phyloP scores from a whole-genome alignment of 2,113 vertebrate species.

The Lycaon pictus region DNA sequence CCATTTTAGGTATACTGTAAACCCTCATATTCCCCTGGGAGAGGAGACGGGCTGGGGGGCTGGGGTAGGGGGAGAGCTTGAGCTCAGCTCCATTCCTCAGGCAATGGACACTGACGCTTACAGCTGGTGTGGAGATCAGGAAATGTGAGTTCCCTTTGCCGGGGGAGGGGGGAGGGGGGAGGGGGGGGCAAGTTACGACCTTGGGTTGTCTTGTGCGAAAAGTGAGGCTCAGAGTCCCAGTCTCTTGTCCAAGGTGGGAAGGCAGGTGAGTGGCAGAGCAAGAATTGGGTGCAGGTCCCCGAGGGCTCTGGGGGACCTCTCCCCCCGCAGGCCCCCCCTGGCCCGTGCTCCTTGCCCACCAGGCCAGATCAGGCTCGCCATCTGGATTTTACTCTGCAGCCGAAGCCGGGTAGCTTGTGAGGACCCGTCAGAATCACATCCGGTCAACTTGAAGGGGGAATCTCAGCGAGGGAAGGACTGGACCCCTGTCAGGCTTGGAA shows the following conservation, averaged over 20 bases:
- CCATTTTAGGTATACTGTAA: not conserved
- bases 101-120: not conserved
- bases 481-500: not conserved
- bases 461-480: fast-evolving
- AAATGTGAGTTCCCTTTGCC: not conserved
- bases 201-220: not conserved
- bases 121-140: too few relatives aligned
- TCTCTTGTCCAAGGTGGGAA: not conserved
- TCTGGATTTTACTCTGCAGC: not conserved
- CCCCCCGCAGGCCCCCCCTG: not conserved
- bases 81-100: not conserved
- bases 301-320: not conserved
- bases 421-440: not conserved
- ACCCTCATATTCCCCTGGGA: not conserved
- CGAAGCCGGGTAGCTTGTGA: not conserved
- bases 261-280: not conserved
- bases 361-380: not conserved
- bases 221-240: not conserved
- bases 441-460: not conserved
- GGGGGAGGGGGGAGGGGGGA: not conserved
- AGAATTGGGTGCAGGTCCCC: not conserved
- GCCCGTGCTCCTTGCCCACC: too few relatives aligned
- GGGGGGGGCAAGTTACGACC: not conserved
- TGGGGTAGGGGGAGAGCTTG: not conserved
- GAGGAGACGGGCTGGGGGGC: not conserved